Evolutionary conservation across 2,797 vertebrate genomes (phyloP).

Genomic region (Limosa lapponica): DNA sequence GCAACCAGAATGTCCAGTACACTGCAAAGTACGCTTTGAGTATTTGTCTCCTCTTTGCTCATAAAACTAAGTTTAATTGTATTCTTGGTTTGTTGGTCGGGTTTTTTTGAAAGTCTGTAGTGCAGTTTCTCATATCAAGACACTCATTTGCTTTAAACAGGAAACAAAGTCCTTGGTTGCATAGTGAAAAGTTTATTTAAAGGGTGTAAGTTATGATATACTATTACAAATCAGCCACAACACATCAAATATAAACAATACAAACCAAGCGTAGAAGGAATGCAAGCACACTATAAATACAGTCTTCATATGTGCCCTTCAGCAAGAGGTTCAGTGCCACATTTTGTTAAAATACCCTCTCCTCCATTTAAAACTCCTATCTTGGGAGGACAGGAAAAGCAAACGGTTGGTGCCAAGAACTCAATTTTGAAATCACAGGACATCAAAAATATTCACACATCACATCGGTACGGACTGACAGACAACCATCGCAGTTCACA

Average conservation of each 20-base stretch:
- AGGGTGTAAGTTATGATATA: slow-evolving; percentile 60
- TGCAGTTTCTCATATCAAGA: neutral
- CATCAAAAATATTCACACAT: neutral
- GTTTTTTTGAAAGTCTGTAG: neutral
- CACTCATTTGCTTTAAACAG: neutral
- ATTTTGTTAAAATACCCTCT: slow-evolving; percentile 27
- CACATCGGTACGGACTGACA: neutral
- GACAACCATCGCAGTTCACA: neutral
- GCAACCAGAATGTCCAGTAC: neutral
- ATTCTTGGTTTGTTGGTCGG: neutral
- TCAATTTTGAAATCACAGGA: slow-evolving; percentile 40
- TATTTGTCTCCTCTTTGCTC: neutral
- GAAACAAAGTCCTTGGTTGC: slow-evolving; percentile 52
- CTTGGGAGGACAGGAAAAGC: slow-evolving; percentile 40
- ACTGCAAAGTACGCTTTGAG: neutral
- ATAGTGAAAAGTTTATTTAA: slow-evolving; percentile 82
- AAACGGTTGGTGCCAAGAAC: neutral
- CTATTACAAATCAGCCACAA: slow-evolving; percentile 72
- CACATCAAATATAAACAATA: slow-evolving; percentile 71
- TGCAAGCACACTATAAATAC: slow-evolving; percentile 48
- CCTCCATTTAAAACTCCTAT: slow-evolving; percentile 22
- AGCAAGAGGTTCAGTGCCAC: slow-evolving; percentile 48
- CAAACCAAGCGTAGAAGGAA: slow-evolving; percentile 49
- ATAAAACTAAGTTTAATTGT: neutral
- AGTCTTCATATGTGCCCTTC: slow-evolving; percentile 29